Base-by-base conservation (phyloP, 2,797 vertebrate genomes). In the Sebastes hubbsi region DNA sequence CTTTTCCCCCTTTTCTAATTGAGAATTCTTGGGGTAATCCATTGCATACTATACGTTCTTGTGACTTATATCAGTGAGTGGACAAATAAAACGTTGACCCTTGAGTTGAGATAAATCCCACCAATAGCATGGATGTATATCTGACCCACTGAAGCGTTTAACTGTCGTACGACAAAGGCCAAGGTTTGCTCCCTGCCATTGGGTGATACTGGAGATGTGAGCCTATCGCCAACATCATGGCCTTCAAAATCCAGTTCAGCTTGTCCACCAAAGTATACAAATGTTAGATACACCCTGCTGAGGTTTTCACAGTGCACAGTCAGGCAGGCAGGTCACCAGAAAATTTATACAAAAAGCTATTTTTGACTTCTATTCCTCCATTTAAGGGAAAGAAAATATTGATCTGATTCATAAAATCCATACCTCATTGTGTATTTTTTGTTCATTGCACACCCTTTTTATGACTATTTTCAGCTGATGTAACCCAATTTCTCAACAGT, bases 81-180 rank as follows among this genome's bases (percentile, higher is more conserved):
- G 11, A 4, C 25, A 14, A 36, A 32, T 49, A 58, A 34, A 63
- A 79, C 86, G 75, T 84, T 87, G 62, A 27, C 55, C 78, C 30
- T 24, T 46, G 14, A 30, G 67, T 20, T 80, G 54, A 76, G 81
- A 56, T 78, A 60, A 73, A 75, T 62, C 38, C 66, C 32, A 63
- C 32, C 30, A 22, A 82, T 58, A 64, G 27, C 38, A 3, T 8
- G 7, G 24, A 60, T 24, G 46, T 62, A 24, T 66, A 34, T 34
- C 6, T 81, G n/a, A 46, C 14, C n/a, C 9, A 4, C 22, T n/a
- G 6, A 11, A 13, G 25, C 36, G 8, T 59, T 3, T 20, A n/a
- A 55, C 73, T 49, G 46, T 54, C 2, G 1, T 25, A 71, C 7
- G 4, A 36, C 64, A 60, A 32, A 72, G 80, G 75, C 58, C 64